These are phyloP conservation scores for Cheilosia vernalis DNA, from an alignment of 2,888 invertebrate species.

Conservation along the genomic window DNA sequence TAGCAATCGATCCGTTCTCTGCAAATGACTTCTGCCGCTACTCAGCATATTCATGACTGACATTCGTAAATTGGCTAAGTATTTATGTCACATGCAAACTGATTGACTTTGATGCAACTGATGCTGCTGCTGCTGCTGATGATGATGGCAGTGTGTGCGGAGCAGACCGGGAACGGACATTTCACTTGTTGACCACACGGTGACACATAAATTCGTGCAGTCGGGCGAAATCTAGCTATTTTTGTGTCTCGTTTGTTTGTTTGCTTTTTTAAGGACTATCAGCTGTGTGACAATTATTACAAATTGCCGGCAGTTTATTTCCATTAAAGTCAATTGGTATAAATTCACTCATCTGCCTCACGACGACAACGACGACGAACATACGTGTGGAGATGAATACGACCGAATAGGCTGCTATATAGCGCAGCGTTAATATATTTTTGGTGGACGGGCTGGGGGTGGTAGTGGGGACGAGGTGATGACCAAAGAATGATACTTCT, in stretches of 20 bases:
- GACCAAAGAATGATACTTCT: slow-evolving; percentile 46
- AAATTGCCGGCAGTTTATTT: slow-evolving; percentile 77
- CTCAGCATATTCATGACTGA: slow-evolving; percentile 60
- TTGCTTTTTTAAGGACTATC: slow-evolving; percentile 30
- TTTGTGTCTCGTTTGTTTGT: slow-evolving; percentile 29
- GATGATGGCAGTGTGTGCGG: slow-evolving; percentile 8
- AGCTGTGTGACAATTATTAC: slow-evolving; percentile 75
- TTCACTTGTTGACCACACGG: slow-evolving; percentile 62
- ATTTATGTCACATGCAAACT: slow-evolving; percentile 73
- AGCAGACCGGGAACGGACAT: slow-evolving; percentile 9
- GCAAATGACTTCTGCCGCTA: slow-evolving; percentile 60
- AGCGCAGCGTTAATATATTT: slow-evolving; percentile 22
- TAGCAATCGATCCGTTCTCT: slow-evolving; percentile 68
- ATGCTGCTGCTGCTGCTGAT: slow-evolving; percentile 13
- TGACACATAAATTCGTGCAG: slow-evolving; percentile 50
- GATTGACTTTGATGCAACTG: slow-evolving; percentile 69
- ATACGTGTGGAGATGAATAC: slow-evolving; percentile 24
- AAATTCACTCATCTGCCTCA: slow-evolving; percentile 77
- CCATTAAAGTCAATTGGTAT: slow-evolving; percentile 80
- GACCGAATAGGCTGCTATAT: slow-evolving; percentile 16
- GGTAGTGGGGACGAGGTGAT: slow-evolving; percentile 22
- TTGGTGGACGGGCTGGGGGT: background rate
- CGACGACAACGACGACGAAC: background rate
- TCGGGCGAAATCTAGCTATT: slow-evolving; percentile 49
- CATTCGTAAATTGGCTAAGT: slow-evolving; percentile 68